Percentiles rank a stretch among this genome's conserved stretches.
Conservation (phyloP, 2,888 invertebrate species). For the Macroteleia sp. region DNA sequence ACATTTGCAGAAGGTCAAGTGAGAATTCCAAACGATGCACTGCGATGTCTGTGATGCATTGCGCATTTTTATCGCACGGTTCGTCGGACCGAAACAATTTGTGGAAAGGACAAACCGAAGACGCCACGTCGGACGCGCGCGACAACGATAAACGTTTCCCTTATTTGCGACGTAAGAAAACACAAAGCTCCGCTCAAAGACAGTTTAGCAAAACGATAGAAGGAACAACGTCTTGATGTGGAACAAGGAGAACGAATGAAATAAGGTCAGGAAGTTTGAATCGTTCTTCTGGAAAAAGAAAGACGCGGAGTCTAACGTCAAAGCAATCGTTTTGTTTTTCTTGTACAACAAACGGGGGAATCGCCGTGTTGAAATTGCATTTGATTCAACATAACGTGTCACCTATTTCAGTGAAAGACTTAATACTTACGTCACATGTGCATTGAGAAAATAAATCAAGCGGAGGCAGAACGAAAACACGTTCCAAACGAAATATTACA, state of each 20-base stretch:
- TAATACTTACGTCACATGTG: too few species aligned
- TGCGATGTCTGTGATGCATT: neutral
- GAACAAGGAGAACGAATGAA: conserved; percentile 4
- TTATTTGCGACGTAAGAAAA: conserved; percentile 22
- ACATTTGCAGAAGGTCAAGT: conserved; percentile 15
- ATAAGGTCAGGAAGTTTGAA: conserved; percentile 28
- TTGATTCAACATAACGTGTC: neutral
- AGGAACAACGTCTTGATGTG: neutral
- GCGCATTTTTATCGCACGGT: conserved; percentile 5
- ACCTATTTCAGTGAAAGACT: too few species aligned
- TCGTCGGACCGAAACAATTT: conserved; percentile 13
- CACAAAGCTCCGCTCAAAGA: conserved; percentile 24
- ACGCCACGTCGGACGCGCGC: neutral
- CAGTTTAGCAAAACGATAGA: conserved; percentile 13
- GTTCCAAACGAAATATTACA: too few species aligned
- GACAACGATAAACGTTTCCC: conserved; percentile 12
- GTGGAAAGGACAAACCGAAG: neutral
- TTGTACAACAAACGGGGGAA: neutral
- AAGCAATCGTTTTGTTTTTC: conserved; percentile 1
- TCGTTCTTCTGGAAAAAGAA: conserved; percentile 22
- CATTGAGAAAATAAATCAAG: too few species aligned
- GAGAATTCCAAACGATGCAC: neutral
- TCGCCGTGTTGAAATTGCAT: neutral
- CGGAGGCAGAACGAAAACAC: too few species aligned
- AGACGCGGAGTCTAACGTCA: conserved; percentile 13